Percentiles rank a stretch among this genome's conserved stretches.
Evolutionary conservation across 2,797 vertebrate species (phyloP).

Genomic region (Hybognathus amarus): DNA sequence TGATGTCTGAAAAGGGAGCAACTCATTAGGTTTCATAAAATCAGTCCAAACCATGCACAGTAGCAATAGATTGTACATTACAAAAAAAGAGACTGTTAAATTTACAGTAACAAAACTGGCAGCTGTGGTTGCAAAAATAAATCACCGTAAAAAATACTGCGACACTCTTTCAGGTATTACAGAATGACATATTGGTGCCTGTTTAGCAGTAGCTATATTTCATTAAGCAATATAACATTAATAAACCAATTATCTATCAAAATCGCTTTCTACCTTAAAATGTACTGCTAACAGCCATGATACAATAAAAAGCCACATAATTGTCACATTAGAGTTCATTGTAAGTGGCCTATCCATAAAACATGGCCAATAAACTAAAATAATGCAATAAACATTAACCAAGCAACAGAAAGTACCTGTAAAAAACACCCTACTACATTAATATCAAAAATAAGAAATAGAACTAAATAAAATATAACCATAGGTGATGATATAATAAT

Average conservation of each 20-base stretch:
- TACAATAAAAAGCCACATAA: background rate
- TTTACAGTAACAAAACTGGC: background rate
- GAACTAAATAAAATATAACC: background rate
- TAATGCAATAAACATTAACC: background rate
- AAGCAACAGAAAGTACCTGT: background rate
- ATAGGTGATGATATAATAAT: background rate
- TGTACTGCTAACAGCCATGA: background rate
- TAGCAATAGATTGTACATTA: background rate
- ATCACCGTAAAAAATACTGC: background rate
- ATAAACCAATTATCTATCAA: background rate
- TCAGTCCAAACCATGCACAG: background rate
- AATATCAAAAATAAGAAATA: background rate
- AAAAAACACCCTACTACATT: background rate
- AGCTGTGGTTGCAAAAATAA: background rate
- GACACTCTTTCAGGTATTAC: background rate
- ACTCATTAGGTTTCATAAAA: background rate
- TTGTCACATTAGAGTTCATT: background rate
- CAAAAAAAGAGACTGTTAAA: too few species aligned
- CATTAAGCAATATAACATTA: background rate
- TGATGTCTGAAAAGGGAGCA: constrained; percentile 25
- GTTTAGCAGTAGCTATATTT: background rate
- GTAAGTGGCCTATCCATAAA: background rate
- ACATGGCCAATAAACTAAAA: background rate
- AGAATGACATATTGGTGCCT: background rate
- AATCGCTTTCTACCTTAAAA: background rate